Evolutionary conservation across 1,140 invertebrate species (phyloP), one percentile per base, ranked within the genome.

Genomic region (Holotrichia oblita): DNA sequence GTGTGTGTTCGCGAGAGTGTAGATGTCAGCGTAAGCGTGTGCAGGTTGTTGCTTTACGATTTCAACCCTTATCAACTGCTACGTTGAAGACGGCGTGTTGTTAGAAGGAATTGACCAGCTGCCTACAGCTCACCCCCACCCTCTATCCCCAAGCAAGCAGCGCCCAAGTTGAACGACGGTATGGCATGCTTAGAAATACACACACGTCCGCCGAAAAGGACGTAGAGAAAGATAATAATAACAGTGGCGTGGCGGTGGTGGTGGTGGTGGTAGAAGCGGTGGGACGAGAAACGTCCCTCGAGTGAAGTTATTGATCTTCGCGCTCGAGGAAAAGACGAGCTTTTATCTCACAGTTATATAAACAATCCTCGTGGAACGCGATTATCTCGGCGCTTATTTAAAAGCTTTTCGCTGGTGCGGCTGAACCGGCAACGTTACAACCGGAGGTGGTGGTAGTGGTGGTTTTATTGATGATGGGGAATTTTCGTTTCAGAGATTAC

Each of bases 221-320:
- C 61, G 61, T 10, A 24, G 61, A 69, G 61, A 69, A 27, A 69
- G 61, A 34, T 69, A 69, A 69, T 27, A 34, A 34, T 34, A 34
- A 34, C 27, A 34, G 27, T 34, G 27, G 27, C 4, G 27, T 14
- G 44, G n/a, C 2, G 7, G 44, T 2, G 10, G 44, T 14, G 44
- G 44, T 48, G 22, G 61, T 10, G 61, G 12, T 10, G 61, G 27
- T 27, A 9, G 61, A 69, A 24, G 17, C 3, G 27, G 61, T 7
- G 22, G 12, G 61, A 22, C 17, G 61, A 34, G 3, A 17, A 27
- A 7, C 27, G 61, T 27, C 22, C 22, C 20, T 27, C 61, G 61
- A 69, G 61, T 69, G 61, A 69, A 69, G 61, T 69, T 69, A 69
- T 69, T 69, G 61, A 69, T 69, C 61, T 69, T 69, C 22, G 61